Evolutionary conservation across 2,888 invertebrate species (phyloP).

Genomic region (Melinaea marsaeus): DNA sequence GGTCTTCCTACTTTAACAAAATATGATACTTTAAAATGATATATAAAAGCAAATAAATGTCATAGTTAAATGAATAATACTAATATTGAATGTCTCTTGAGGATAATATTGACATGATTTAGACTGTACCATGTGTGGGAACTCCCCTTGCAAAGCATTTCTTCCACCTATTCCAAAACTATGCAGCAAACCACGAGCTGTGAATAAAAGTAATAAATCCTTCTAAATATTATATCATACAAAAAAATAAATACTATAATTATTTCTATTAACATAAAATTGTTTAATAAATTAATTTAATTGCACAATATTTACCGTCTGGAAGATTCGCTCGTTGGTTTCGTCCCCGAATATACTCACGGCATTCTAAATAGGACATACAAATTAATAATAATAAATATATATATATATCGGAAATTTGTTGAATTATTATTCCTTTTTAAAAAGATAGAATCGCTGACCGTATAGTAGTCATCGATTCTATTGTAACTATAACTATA

Average conservation of each 20-base stretch:
- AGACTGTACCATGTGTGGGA: slow-evolving; percentile 39
- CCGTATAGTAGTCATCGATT: too few species aligned
- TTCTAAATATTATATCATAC: not conserved
- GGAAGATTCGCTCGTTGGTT: slow-evolving; percentile 21
- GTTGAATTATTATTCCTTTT: too few species aligned
- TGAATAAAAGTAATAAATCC: not conserved
- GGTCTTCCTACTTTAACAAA: too few species aligned
- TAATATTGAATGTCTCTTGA: not conserved
- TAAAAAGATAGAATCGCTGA: too few species aligned
- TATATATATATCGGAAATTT: too few species aligned
- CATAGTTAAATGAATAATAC: too few species aligned
- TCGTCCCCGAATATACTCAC: slow-evolving; percentile 35
- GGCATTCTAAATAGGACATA: slow-evolving; percentile 30
- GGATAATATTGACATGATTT: not conserved
- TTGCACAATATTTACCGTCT: slow-evolving; percentile 5
- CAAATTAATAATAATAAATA: slow-evolving; percentile 9
- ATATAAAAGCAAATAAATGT: too few species aligned
- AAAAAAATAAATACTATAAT: not conserved
- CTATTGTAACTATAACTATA: too few species aligned
- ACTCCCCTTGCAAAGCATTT: slow-evolving; percentile 32
- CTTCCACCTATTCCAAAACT: slow-evolving; percentile 29
- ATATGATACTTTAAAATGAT: too few species aligned
- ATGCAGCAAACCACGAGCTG: not conserved
- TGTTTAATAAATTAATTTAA: too few species aligned
- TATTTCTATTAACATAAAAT: slow-evolving; percentile 19